Conservation (phyloP, 1,140 invertebrate species). For the Grapholita molesta region DNA sequence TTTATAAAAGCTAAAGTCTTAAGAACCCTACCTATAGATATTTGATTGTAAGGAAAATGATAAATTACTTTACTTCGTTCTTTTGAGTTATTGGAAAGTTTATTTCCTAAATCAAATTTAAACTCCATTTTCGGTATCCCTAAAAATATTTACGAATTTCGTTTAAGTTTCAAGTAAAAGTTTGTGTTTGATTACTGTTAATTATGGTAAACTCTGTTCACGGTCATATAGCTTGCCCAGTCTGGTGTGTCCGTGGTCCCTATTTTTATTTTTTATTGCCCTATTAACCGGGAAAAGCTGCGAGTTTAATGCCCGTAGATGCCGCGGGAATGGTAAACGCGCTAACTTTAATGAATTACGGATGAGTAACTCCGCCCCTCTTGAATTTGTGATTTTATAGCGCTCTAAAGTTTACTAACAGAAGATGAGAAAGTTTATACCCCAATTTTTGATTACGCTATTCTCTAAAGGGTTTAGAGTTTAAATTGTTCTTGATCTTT, state of each 20-base stretch:
- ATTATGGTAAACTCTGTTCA: slow-evolving; percentile 38
- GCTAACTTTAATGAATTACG: slow-evolving; percentile 71
- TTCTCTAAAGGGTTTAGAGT: not conserved
- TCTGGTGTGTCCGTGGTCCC: slow-evolving; percentile 27
- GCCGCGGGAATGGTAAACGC: slow-evolving; percentile 49
- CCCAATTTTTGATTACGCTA: slow-evolving; percentile 31
- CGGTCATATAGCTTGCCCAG: slow-evolving; percentile 24
- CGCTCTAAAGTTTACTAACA: slow-evolving; percentile 51
- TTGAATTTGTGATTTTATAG: slow-evolving; percentile 61
- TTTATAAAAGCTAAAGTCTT: not conserved
- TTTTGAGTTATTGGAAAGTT: not conserved
- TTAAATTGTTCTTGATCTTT: not conserved
- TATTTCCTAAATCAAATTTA: not conserved
- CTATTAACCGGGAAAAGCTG: slow-evolving; percentile 48
- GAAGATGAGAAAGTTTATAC: slow-evolving; percentile 54
- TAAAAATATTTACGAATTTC: not conserved
- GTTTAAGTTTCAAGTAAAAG: not conserved
- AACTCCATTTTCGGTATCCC: not conserved
- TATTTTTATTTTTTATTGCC: slow-evolving; percentile 56
- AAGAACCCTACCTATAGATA: not conserved
- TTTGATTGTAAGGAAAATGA: not conserved
- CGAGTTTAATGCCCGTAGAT: slow-evolving; percentile 49
- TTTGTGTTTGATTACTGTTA: slow-evolving; percentile 28
- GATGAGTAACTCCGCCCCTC: slow-evolving; percentile 52
- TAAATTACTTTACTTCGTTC: not conserved